Base-by-base conservation (phyloP, 2,113 vertebrate species). In the Pelmatolapia mariae region DNA sequence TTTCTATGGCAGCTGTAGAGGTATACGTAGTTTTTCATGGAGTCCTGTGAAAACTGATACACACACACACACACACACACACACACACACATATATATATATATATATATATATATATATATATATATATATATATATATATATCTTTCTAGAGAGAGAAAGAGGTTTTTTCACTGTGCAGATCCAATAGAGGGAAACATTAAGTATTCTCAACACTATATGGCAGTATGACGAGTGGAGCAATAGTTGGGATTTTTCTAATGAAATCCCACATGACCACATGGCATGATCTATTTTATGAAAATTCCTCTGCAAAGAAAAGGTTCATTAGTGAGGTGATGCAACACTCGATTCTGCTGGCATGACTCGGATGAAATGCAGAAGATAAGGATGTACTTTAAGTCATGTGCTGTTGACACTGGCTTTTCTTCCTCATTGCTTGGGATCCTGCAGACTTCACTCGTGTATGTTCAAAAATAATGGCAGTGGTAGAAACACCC, bases 101-200 rank as follows among this genome's bases (percentile, higher is more conserved):
- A 4, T 1, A 2, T 40, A 5, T 2, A 36, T 36, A 36, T 33
- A 9, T 3, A 13, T 43, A 6, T 38, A 11, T 3, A 5, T 40
- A 0, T 40, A 2, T 10, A 1, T 10, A 0, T 3, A 0, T 5
- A 2, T 13, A 0, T 13, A 0, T 1, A 6, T 12, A 0, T 13
- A 5, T 52, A 3, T 31, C 15, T 31, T 18, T 61, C 57, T 59
- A 61, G 31, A 19, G 29, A 19, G 59, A 38, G 5, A 68, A 12
- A 68, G 19, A 40, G 36, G 3, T 68, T 43, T 40, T 43, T 43
- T 22, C 63, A 43, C 8, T 71, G 66, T 73, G 38, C 22, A 10
- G 38, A 73, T 73, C 13, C n/a, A 45, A 6, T 43, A 15, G n/a
- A 71, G n/a, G 5, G 22, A 26, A 43, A 26, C 38, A 40, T 71